phyloP scores from a whole-genome alignment of 1,140 invertebrate species.

The Brachionus sp. region DNA sequence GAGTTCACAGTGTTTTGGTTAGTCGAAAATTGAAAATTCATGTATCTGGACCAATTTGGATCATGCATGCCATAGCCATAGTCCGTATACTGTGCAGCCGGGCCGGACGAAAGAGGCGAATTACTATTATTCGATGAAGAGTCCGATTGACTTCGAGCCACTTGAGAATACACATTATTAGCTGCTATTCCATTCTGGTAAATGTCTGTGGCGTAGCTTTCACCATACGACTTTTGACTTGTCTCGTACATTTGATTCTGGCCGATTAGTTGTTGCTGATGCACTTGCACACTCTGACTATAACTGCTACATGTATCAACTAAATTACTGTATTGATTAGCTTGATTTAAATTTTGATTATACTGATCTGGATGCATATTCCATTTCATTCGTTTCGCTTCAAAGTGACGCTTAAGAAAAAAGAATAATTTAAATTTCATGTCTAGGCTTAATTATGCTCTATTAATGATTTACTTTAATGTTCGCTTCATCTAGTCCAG shows the following conservation, averaged over 20 bases:
- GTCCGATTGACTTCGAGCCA: neutral
- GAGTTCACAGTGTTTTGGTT: neutral
- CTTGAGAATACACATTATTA: neutral
- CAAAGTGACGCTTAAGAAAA: slow-evolving; percentile 33
- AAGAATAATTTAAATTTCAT: slow-evolving; percentile 1
- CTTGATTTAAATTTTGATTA: neutral
- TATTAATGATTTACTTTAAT: slow-evolving; percentile 45
- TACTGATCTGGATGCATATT: slow-evolving; percentile 22
- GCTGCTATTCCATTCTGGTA: neutral
- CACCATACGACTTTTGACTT: neutral
- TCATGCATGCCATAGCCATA: neutral
- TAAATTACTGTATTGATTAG: slow-evolving; percentile 1
- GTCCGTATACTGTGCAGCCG: neutral
- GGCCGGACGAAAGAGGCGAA: neutral
- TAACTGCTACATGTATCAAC: neutral
- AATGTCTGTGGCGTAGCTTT: neutral
- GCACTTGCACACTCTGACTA: neutral
- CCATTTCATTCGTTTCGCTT: slow-evolving; percentile 45
- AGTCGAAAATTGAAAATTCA: neutral
- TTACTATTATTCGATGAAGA: neutral
- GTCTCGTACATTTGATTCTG: neutral
- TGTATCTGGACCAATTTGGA: neutral
- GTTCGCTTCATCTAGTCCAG: slow-evolving; percentile 40
- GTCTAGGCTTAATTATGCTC: neutral
- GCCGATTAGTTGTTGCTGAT: neutral